Evolutionary conservation across 2,888 invertebrate species (phyloP).

Genomic region (Ypsolopha scabrella): DNA sequence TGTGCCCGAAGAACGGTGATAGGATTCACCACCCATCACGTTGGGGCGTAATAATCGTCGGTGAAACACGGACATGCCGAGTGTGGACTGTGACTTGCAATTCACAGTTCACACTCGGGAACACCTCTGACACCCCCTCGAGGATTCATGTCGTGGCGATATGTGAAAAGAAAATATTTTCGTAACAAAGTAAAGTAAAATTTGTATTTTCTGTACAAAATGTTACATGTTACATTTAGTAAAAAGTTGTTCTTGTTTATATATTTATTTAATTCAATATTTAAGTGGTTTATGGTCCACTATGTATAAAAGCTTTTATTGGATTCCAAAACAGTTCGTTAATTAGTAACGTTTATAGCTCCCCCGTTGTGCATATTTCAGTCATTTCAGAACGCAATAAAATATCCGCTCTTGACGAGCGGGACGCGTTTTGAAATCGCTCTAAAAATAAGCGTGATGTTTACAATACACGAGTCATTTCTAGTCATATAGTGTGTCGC

Average conservation of each 20-base stretch:
- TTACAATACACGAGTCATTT: constrained; percentile 27
- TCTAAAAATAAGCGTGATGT: constrained; percentile 37
- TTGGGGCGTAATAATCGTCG: too few relatives aligned
- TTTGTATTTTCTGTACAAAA: background rate
- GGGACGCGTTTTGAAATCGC: constrained; percentile 17
- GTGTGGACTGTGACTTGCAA: too few relatives aligned
- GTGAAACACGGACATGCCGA: too few relatives aligned
- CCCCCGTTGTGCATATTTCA: background rate
- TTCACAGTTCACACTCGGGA: too few relatives aligned
- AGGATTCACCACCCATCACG: too few relatives aligned
- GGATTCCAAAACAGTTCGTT: background rate
- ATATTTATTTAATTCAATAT: too few relatives aligned
- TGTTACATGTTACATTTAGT: background rate
- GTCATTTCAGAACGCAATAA: constrained; percentile 3
- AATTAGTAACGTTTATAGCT: background rate
- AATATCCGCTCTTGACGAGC: constrained; percentile 16
- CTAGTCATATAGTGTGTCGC: constrained; percentile 17
- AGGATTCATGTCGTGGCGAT: background rate
- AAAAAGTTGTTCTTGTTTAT: too few relatives aligned
- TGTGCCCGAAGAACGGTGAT: too few relatives aligned
- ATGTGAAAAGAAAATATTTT: background rate
- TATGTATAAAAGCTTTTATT: too few relatives aligned
- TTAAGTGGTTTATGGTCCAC: too few relatives aligned
- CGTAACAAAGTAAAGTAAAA: background rate
- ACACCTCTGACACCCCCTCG: too few relatives aligned